Evolutionary conservation across 1,140 invertebrate genomes (phyloP).

Genomic region (Lordiphosa mommai): DNA sequence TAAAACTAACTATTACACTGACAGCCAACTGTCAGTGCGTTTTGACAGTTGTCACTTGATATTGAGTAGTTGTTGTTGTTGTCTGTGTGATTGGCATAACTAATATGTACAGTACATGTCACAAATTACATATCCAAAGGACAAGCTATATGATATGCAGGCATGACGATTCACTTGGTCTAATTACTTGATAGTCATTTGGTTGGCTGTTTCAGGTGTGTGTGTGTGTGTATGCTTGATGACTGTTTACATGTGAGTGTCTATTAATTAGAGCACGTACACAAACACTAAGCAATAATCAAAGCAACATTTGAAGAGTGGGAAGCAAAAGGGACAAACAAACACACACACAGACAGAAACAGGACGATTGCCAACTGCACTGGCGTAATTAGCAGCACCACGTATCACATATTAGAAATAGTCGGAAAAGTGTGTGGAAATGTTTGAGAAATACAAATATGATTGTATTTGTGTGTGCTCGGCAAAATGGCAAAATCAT

Average conservation of each 20-base stretch:
- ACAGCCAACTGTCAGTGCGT: too few relatives aligned
- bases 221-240: not conserved
- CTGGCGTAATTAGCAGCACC: conserved; percentile 33
- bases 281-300: conserved; percentile 20
- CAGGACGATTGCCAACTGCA: conserved; percentile 33
- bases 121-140: too few relatives aligned
- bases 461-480: not conserved
- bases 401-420: conserved; percentile 19
- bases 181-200: conserved; percentile 37
- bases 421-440: not conserved
- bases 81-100: too few relatives aligned
- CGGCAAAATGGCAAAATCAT: conserved; percentile 25
- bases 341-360: not conserved
- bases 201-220: conserved; percentile 16
- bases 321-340: too few relatives aligned
- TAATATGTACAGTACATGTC: too few relatives aligned
- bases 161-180: conserved; percentile 10
- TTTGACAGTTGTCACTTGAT: too few relatives aligned
- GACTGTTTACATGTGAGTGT: conserved; percentile 19
- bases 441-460: too few relatives aligned
- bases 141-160: not conserved
- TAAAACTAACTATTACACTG: too few relatives aligned
- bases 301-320: conserved; percentile 4
- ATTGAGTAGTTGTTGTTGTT: too few relatives aligned
- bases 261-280: conserved; percentile 38